A percentile compares a stretch with the other conserved stretches of the same genome.
phyloP scores from a whole-genome alignment of 2,797 vertebrate species.

The Onychomys leucogaster region DNA sequence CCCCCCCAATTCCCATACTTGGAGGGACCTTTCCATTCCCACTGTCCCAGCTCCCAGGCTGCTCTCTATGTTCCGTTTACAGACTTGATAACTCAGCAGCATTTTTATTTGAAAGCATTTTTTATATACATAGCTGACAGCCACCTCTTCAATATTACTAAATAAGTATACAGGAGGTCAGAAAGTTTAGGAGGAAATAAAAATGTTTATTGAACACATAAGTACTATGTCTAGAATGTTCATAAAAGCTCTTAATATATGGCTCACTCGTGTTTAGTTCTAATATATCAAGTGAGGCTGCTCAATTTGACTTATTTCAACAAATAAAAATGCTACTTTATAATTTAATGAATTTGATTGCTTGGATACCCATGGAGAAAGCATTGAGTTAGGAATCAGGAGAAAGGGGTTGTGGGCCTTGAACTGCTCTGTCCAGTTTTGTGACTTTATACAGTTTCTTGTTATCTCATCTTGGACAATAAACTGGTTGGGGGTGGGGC shows the following conservation, averaged over 20 bases:
- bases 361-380: not conserved
- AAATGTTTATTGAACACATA: not conserved
- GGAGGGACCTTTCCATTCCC: not conserved
- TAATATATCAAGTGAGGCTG: constrained; percentile 11
- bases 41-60: not conserved
- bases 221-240: constrained; percentile 38
- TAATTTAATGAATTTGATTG: not conserved
- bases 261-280: not conserved
- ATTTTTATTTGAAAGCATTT: not conserved
- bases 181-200: constrained; percentile 36
- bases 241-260: constrained; percentile 19
- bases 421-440: not conserved
- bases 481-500: not conserved
- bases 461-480: not conserved
- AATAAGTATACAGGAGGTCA: not conserved
- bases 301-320: not conserved
- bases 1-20: not conserved
- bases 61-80: not conserved
- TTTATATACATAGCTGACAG: not conserved
- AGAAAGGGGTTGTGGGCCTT: not conserved
- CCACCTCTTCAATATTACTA: constrained; percentile 33
- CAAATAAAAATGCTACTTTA: constrained; percentile 6
- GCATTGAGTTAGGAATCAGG: not conserved
- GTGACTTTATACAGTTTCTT: not conserved
- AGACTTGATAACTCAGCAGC: not conserved